Percentiles rank a stretch among this genome's conserved stretches.
Conservation (phyloP, 2,888 invertebrate species). For the Latrodectus hesperus region DNA sequence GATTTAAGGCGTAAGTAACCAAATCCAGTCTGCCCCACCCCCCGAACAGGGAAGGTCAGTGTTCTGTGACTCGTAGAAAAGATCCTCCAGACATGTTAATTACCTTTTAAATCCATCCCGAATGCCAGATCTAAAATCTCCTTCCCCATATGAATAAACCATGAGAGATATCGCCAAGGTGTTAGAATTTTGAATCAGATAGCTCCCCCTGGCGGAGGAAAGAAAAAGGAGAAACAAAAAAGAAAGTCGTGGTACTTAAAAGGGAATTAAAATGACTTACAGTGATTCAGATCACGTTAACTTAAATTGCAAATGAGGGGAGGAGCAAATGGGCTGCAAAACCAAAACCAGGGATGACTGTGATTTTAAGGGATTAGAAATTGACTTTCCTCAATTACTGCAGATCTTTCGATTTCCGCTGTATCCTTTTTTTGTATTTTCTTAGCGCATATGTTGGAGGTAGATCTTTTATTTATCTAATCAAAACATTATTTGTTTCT, state of each 20-base stretch:
- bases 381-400: too few species aligned
- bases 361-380: too few species aligned
- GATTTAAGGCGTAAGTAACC: too few species aligned
- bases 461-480: too few species aligned
- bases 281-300: too few species aligned
- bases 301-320: conserved; percentile 1
- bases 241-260: neutral
- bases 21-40: too few species aligned
- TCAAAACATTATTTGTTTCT: too few species aligned
- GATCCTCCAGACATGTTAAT: conserved; percentile 50
- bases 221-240: neutral
- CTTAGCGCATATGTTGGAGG: too few species aligned
- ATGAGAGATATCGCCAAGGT: conserved; percentile 11
- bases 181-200: conserved; percentile 7
- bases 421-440: too few species aligned
- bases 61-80: neutral
- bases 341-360: too few species aligned
- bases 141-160: conserved; percentile 28
- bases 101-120: conserved; percentile 29
- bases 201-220: neutral
- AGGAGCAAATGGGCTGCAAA: neutral
- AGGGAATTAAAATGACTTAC: neutral
- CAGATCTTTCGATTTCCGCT: too few species aligned
- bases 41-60: too few species aligned
- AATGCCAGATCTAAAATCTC: neutral